Conservation (phyloP, 2,888 invertebrate genomes). For the Tenthredo livida region DNA sequence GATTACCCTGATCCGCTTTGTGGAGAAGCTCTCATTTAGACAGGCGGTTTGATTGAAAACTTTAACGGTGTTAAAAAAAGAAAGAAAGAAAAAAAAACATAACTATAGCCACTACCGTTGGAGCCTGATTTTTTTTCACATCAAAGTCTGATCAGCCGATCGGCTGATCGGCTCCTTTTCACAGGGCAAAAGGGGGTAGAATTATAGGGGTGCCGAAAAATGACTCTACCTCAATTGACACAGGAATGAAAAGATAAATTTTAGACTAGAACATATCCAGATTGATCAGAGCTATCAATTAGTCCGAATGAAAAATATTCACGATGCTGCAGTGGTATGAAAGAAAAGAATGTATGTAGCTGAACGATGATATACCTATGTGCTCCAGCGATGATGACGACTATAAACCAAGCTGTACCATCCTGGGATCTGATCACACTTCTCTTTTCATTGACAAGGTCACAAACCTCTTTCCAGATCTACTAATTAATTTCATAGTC, state of each 20-base stretch:
- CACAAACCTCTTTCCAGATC: background rate
- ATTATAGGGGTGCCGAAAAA: background rate
- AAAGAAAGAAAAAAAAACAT: background rate
- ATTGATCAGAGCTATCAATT: conserved; percentile 4
- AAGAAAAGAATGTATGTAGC: background rate
- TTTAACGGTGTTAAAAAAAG: conserved; percentile 65
- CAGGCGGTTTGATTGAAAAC: conserved; percentile 77
- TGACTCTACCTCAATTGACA: background rate
- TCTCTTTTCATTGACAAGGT: background rate
- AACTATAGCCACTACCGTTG: conserved; percentile 16
- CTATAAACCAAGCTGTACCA: background rate
- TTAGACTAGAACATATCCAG: background rate
- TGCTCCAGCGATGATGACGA: background rate
- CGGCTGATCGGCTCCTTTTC: background rate
- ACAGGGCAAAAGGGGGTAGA: background rate
- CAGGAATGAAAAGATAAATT: background rate
- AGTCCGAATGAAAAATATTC: background rate
- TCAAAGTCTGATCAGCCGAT: background rate
- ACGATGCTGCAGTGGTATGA: background rate
- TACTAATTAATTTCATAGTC: conserved; percentile 12
- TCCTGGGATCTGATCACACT: background rate
- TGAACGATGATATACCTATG: background rate
- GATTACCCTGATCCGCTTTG: conserved; percentile 77
- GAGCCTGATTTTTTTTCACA: conserved; percentile 26
- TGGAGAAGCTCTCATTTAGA: conserved; percentile 76